Evolutionary conservation across 1,140 invertebrate species (phyloP).

Genomic region (Chironomus tepperi): DNA sequence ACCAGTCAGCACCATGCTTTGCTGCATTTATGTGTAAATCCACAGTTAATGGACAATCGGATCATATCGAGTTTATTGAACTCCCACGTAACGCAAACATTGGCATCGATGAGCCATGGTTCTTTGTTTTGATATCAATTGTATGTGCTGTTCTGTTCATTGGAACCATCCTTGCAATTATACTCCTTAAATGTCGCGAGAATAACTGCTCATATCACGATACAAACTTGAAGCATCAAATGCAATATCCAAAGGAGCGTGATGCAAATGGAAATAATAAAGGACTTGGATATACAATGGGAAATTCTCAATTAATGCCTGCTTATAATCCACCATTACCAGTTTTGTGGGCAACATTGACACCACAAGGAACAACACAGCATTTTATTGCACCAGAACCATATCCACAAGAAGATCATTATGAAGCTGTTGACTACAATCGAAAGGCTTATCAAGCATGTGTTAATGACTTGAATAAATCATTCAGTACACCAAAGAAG

Average conservation of each 20-base stretch:
- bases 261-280: slow-evolving; percentile 36
- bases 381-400: slow-evolving; percentile 55
- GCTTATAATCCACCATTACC: slow-evolving; percentile 43
- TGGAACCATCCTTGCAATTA: slow-evolving; percentile 63
- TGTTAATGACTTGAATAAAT: slow-evolving; percentile 28
- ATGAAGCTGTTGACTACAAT: slow-evolving; percentile 58
- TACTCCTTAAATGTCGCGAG: slow-evolving; percentile 69
- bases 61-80: slow-evolving; percentile 62
- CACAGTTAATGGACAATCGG: slow-evolving; percentile 41
- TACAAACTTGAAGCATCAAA: slow-evolving; percentile 39
- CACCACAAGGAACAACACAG: slow-evolving; percentile 60
- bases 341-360: slow-evolving; percentile 76
- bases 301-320: slow-evolving; percentile 42
- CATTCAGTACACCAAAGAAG: slow-evolving; percentile 31
- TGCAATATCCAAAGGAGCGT: slow-evolving; percentile 37
- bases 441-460: slow-evolving; percentile 29
- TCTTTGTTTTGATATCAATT: slow-evolving; percentile 66
- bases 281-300: slow-evolving; percentile 35
- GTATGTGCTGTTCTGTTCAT: slow-evolving; percentile 68
- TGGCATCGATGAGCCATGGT: slow-evolving; percentile 67
- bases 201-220: slow-evolving; percentile 34
- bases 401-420: slow-evolving; percentile 58
- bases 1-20: slow-evolving; percentile 47
- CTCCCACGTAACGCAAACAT: slow-evolving; percentile 58
- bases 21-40: slow-evolving; percentile 44